Evolutionary conservation across 2,888 invertebrate species (phyloP), one percentile per base, ranked within the genome.

Genomic region (Drepana falcataria): DNA sequence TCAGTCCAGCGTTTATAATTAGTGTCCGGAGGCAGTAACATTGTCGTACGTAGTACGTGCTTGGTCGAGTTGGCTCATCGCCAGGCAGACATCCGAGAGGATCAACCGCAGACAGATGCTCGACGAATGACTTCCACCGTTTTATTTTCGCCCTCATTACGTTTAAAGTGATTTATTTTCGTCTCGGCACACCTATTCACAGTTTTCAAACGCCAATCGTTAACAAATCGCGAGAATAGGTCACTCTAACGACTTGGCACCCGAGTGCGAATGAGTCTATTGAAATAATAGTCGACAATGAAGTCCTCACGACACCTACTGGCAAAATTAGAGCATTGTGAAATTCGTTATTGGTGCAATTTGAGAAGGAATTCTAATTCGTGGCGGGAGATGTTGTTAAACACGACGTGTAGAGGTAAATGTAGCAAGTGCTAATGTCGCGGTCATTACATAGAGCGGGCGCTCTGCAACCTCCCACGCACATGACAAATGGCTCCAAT

Each of bases 61-160:
- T 68, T 69, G 74, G 75, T 87, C 82, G 84, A 81, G 76, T 85
- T 89, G 90, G 89, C 83, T 33, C 48, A 51, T 53, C 53, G 83
- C 88, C n/a, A n/a, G n/a, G n/a, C 90, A 87, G 66, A 44, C 61
- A 61, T 71, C 72, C 70, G 69, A 78, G 71, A 76, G 75, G 75
- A 82, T 83, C 78, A 75, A 70, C 79, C 81, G 69, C 83, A 79
- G 81, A 79, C 80, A 73, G 75, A 78, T 77, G 79, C 86, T 77
- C 79, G 83, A 83, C 83, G 80, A 86, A 73, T 81, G 79, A 85
- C 77, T 83, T 80, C 82, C 82, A 80, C 76, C 77, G 76, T 83
- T 88, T 86, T 87, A 90, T 90, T 90, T 88, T 86, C 77, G 85
- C 79, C 79, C 87, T 88, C 88, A 88, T 91, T 91, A 91, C 44